These are phyloP conservation scores for Sceliomorpha sp. DNA, from an alignment of 2,888 invertebrate species.

Conservation along the genomic window DNA sequence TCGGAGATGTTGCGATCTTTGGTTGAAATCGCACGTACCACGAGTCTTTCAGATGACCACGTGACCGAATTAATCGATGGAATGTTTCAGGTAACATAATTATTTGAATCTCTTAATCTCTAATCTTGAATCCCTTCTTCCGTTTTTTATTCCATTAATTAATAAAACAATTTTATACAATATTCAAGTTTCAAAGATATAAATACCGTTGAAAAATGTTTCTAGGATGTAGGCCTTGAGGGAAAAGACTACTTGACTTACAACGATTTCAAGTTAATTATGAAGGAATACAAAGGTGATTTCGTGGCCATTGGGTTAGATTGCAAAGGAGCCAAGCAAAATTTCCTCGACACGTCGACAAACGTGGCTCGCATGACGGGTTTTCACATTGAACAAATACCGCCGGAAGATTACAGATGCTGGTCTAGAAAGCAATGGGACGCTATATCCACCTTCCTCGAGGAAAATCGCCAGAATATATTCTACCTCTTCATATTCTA, in stretches of 20 bases:
- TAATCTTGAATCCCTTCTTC: too few species aligned
- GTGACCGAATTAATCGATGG: constrained; percentile 96
- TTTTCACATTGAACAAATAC: constrained; percentile 88
- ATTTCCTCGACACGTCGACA: constrained; percentile 95
- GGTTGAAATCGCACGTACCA: constrained; percentile 95
- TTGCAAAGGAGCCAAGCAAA: constrained; percentile 97
- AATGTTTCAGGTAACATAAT: constrained; percentile 95
- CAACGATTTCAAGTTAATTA: constrained; percentile 95
- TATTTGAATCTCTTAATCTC: too few species aligned
- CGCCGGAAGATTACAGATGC: constrained; percentile 83
- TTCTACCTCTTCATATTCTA: constrained; percentile 97
- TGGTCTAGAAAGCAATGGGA: constrained; percentile 92
- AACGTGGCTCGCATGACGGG: constrained; percentile 97
- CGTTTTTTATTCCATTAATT: too few species aligned
- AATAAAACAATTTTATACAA: too few species aligned
- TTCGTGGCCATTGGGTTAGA: constrained; percentile 96
- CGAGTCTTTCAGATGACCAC: constrained; percentile 93
- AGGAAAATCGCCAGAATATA: constrained; percentile 97
- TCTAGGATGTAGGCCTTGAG: constrained; percentile 92
- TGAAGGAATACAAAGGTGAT: constrained; percentile 97
- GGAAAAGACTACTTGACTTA: constrained; percentile 95
- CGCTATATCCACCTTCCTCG: constrained; percentile 92
- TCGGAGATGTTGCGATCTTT: constrained; percentile 96
- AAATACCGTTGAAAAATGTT: constrained; percentile 22
- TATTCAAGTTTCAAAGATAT: too few species aligned